Evolutionary conservation across 2,888 invertebrate species (phyloP).

Genomic region (Macaria liturata): DNA sequence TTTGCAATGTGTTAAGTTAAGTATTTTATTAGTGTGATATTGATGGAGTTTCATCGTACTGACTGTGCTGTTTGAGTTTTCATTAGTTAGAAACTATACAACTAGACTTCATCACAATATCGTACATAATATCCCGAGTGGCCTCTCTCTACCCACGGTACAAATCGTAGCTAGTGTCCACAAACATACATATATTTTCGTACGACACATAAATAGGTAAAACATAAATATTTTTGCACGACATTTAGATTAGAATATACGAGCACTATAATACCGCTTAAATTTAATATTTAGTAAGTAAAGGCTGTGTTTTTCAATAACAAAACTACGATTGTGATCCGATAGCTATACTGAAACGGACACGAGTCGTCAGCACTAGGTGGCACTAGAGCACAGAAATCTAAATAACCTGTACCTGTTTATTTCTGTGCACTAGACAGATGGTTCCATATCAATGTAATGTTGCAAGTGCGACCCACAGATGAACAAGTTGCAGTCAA

Average conservation of each 20-base stretch:
- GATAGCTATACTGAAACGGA: background rate
- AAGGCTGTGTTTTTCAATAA: conserved; percentile 32
- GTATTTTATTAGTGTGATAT: conserved; percentile 34
- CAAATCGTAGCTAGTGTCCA: conserved; percentile 66
- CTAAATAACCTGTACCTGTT: too few species aligned
- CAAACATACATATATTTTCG: conserved; percentile 67
- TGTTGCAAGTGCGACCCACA: too few species aligned
- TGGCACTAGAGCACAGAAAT: too few species aligned
- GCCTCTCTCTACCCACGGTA: conserved; percentile 65
- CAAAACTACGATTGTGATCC: conserved; percentile 4
- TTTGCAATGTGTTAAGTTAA: conserved; percentile 47
- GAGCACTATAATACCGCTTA: conserved; percentile 45
- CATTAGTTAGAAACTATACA: conserved; percentile 13
- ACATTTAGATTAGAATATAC: conserved; percentile 51
- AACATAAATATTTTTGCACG: conserved; percentile 73
- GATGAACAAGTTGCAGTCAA: too few species aligned
- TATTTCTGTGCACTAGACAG: too few species aligned
- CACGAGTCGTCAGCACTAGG: too few species aligned
- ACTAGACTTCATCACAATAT: conserved; percentile 7
- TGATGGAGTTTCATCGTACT: conserved; percentile 7
- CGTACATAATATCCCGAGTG: conserved; percentile 40
- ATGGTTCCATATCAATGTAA: too few species aligned
- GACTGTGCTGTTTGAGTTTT: conserved; percentile 11
- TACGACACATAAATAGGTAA: conserved; percentile 50
- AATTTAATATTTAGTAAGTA: conserved; percentile 16